Evolutionary conservation across 2,113 vertebrate species (phyloP).

Genomic region (Theropithecus gelada): DNA sequence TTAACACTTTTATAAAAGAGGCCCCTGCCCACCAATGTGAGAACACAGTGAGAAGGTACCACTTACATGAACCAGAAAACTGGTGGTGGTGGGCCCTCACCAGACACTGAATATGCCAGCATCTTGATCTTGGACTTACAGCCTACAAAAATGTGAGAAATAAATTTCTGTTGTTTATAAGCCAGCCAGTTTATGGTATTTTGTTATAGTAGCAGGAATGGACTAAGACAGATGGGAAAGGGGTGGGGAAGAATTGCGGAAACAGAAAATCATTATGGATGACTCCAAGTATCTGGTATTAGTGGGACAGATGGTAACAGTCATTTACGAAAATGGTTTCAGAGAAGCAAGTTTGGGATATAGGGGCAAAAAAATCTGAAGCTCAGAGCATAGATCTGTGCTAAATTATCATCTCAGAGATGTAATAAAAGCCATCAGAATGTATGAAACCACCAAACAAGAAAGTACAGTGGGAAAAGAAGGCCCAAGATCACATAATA

Average conservation of each 20-base stretch:
- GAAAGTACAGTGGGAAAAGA: background rate
- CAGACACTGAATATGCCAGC: background rate
- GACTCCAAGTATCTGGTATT: background rate
- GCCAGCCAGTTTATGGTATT: background rate
- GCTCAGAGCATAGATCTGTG: background rate
- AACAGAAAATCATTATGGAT: background rate
- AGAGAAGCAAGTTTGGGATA: background rate
- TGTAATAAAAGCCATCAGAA: background rate
- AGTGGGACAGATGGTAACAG: background rate
- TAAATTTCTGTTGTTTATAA: background rate
- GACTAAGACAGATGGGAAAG: background rate
- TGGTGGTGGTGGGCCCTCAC: background rate
- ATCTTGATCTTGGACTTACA: background rate
- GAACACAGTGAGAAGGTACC: background rate
- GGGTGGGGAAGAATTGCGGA: background rate
- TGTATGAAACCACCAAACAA: background rate
- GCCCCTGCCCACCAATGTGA: background rate
- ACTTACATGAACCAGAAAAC: background rate
- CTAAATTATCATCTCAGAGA: background rate
- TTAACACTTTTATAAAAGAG: background rate
- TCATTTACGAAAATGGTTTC: constrained; percentile 17
- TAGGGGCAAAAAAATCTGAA: background rate
- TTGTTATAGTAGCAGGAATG: background rate
- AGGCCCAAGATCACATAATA: background rate
- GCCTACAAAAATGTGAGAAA: background rate